These are phyloP conservation scores for Chymomyza fuscimana DNA, from an alignment of 2,888 invertebrate species.

Conservation along the genomic window DNA sequence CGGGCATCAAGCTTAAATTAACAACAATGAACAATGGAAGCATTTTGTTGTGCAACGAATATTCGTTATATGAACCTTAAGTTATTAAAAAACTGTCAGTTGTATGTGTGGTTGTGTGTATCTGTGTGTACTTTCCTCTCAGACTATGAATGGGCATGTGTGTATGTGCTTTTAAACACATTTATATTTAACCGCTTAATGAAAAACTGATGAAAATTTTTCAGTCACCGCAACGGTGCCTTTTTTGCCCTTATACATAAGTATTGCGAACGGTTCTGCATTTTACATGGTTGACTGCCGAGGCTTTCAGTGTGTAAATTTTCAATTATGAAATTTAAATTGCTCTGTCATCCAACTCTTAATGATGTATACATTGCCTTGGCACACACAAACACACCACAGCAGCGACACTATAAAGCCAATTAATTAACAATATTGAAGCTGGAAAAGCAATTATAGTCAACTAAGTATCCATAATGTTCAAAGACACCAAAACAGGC, in stretches of 20 bases:
- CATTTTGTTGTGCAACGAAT: slow-evolving; percentile 43
- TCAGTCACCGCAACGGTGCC: background rate
- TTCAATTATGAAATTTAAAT: slow-evolving; percentile 7
- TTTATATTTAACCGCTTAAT: slow-evolving; percentile 4
- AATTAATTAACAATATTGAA: background rate
- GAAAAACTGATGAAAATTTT: slow-evolving; percentile 6
- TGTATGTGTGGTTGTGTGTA: slow-evolving; percentile 1
- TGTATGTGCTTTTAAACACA: background rate
- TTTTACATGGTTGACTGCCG: background rate
- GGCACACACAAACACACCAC: too few species aligned
- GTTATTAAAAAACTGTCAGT: slow-evolving; percentile 9
- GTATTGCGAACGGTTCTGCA: background rate
- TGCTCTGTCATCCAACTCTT: slow-evolving; percentile 4
- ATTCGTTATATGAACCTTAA: background rate
- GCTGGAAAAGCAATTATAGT: background rate
- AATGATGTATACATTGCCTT: background rate
- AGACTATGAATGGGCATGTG: too few species aligned
- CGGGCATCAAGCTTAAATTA: slow-evolving; percentile 38
- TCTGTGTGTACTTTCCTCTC: background rate
- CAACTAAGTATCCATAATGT: background rate
- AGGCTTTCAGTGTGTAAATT: slow-evolving; percentile 7
- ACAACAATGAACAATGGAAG: slow-evolving; percentile 56
- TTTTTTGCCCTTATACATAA: background rate
- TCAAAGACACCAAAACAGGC: background rate
- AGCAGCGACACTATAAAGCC: background rate